phyloP scores from a whole-genome alignment of 2,888 invertebrate species.

The Callosobruchus maculatus region DNA sequence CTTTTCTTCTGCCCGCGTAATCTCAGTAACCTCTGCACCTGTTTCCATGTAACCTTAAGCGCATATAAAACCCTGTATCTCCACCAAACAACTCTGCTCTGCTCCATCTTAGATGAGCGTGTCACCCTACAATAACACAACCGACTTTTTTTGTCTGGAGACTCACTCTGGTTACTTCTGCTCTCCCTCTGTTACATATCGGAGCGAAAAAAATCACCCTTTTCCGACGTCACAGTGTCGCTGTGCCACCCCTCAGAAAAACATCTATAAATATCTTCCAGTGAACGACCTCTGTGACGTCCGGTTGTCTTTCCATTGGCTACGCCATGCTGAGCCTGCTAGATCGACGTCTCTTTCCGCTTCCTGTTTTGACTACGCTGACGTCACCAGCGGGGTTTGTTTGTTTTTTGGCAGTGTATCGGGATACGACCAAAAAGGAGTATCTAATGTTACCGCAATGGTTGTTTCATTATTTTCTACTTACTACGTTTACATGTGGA shows the following conservation, averaged over 20 bases:
- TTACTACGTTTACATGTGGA: no score
- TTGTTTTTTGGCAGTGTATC: constrained; percentile 37
- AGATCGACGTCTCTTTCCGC: constrained; percentile 36
- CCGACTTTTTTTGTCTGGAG: no score
- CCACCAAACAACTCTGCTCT: no score
- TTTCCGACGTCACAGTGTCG: constrained; percentile 30
- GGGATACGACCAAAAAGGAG: constrained; percentile 15
- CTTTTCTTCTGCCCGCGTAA: no score
- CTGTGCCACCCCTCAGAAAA: constrained; percentile 6
- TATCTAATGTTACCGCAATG: no score
- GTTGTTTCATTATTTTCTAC: no score
- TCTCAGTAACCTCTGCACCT: no score
- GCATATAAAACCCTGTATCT: no score
- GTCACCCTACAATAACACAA: no score
- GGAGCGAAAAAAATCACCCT: constrained; percentile 37
- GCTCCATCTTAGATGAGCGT: no score
- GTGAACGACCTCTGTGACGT: constrained; percentile 45
- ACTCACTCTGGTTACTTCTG: constrained; percentile 30
- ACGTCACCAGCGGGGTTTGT: constrained; percentile 28
- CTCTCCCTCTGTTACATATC: constrained; percentile 13
- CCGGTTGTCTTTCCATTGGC: constrained; percentile 43
- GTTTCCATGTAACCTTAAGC: no score
- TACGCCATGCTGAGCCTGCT: constrained; percentile 15
- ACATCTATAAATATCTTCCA: constrained; percentile 48
- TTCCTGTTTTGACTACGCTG: constrained; percentile 24